A percentile compares a stretch with the other conserved stretches of the same genome.
phyloP scores from a whole-genome alignment of 2,113 vertebrate genomes.

The Podiceps cristatus region DNA sequence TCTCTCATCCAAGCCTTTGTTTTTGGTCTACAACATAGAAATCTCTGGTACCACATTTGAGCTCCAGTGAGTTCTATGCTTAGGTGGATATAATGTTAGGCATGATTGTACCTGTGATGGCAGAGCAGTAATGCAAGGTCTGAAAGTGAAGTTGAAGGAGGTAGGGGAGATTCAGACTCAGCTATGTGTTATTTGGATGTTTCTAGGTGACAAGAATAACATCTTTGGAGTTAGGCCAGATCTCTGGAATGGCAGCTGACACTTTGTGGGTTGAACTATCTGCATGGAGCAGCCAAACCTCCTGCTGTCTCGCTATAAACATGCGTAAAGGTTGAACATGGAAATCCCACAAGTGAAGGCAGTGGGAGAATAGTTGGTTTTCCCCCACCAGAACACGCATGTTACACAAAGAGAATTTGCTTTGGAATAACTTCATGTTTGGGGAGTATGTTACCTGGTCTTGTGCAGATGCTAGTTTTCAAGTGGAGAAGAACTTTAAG shows the following conservation, averaged over 20 bases:
- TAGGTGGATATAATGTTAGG: neutral
- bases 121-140: neutral
- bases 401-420: neutral
- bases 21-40: neutral
- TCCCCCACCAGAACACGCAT: rapidly evolving
- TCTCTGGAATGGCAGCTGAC: neutral
- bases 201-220: neutral
- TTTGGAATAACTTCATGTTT: neutral
- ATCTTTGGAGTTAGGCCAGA: neutral
- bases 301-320: neutral
- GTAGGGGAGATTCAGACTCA: neutral
- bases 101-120: neutral
- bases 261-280: neutral
- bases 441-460: neutral
- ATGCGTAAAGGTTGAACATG: rapidly evolving
- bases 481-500: neutral
- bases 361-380: neutral
- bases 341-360: neutral
- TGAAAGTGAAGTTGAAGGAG: neutral
- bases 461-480: neutral
- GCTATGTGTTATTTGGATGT: rapidly evolving
- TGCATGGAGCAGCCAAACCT: neutral
- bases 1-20: neutral
- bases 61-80: neutral
- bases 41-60: neutral